Base-by-base conservation (phyloP, 2,113 vertebrate genomes). In the Trichechus manatus region DNA sequence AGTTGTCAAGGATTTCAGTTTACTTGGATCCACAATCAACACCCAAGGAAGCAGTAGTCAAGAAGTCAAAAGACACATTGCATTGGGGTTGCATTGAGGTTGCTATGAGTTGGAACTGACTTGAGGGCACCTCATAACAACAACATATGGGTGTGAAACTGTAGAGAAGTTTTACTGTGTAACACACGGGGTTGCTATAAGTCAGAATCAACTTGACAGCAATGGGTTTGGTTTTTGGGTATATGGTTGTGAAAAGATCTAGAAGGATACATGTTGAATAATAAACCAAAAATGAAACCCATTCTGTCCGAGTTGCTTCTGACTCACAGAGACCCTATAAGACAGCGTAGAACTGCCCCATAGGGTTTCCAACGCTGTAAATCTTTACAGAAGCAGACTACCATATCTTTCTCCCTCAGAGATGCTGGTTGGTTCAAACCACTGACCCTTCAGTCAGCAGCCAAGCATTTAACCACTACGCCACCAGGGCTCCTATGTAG, bases 261-360 rank as follows among this genome's bases (percentile, higher is more conserved):
- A 39, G 19, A 74, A 22, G 9, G n/a, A 74, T 22, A 23, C 70
- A 74, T 39, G n/a, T 9, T 39, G n/a, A 74, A 39, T 36, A 39
- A 39, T 74, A 74, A 74, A 39, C 36, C 36, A 36, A 20, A 74
- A 19, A 74, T 7, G 5, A 36, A 74, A 3, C 5, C 70, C 4
- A 39, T 22, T 39, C 0, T 7, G 22, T 6, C 4, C 2, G 19
- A 19, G 15, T 22, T 11, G 20, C 1, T 22, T 36, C 70, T 39
- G 70, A 23, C 36, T 74, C 70, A 74, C 19, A 72, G 15, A 4
- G 14, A 23, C 3, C 19, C 36, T 74, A 2, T 20, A 39, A 20
- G 19, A 39, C 70, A 39, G 36, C 22, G 19, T 39, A 22, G n/a
- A 23, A 39, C 36, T 68, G 10, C 31, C 64, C 64, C 64, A 68